Conservation (phyloP, 2,888 invertebrate genomes). For the Troilus luridus region DNA sequence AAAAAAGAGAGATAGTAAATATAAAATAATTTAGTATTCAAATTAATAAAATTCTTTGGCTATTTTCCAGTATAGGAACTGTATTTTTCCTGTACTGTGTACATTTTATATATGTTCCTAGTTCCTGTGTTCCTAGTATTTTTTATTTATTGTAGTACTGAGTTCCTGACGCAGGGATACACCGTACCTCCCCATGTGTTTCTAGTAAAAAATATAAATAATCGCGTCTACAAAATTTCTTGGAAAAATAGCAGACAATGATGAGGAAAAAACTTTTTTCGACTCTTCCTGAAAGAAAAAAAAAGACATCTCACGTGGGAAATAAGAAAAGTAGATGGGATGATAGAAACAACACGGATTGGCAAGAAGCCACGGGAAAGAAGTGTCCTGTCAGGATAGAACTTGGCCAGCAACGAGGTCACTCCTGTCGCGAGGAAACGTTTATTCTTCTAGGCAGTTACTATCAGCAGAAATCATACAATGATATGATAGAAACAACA, state of each 20-base stretch:
- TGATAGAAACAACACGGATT: conserved; percentile 9
- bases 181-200: too few species aligned
- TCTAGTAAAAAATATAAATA: not conserved
- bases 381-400: not conserved
- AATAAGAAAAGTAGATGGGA: not conserved
- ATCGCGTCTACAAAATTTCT: not conserved
- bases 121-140: not conserved
- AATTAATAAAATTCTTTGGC: too few species aligned
- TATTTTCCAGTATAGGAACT: too few species aligned
- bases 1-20: too few species aligned
- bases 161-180: too few species aligned
- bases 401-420: not conserved
- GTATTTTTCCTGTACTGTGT: too few species aligned
- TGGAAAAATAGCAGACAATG: not conserved
- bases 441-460: not conserved
- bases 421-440: not conserved
- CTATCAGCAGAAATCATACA: not conserved
- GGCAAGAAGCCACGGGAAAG: not conserved
- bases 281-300: not conserved
- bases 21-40: too few species aligned
- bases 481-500: not conserved
- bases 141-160: not conserved
- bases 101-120: too few species aligned
- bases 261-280: not conserved
- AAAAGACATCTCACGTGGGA: not conserved